A percentile compares a stretch with the other conserved stretches of the same genome.
Conservation (phyloP, 2,888 invertebrate genomes). For the Ecliptopera silaceata region DNA sequence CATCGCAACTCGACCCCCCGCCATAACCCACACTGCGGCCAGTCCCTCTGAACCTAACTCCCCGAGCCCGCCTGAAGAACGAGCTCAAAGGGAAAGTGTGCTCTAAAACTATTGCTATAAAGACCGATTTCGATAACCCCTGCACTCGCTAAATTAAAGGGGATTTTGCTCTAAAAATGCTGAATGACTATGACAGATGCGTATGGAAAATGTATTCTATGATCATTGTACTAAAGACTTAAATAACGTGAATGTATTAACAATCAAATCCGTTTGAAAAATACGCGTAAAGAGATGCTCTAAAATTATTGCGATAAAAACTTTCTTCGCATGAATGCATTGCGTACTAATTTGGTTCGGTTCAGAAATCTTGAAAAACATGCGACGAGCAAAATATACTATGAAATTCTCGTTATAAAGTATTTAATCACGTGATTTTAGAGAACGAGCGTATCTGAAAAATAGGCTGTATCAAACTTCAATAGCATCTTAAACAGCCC, state of each 20-base stretch:
- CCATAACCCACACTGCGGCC: conserved; percentile 90
- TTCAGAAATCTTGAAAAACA: neutral
- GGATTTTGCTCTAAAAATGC: too few relatives aligned
- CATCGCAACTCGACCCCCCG: conserved; percentile 79
- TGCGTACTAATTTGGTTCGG: neutral
- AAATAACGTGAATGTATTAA: too few relatives aligned
- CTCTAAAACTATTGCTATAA: conserved; percentile 70
- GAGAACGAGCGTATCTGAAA: too few relatives aligned
- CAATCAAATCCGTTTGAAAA: too few relatives aligned
- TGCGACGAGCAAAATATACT: neutral
- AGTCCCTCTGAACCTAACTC: conserved; percentile 83
- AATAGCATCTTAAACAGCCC: neutral
- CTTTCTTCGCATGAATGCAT: neutral
- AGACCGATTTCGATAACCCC: too few relatives aligned
- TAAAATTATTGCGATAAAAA: conserved; percentile 56
- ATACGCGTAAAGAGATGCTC: conserved; percentile 87
- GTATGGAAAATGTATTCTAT: conserved; percentile 89
- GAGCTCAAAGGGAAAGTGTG: conserved; percentile 88
- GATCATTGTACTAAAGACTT: neutral
- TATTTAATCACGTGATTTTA: neutral
- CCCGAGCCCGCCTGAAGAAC: conserved; percentile 48
- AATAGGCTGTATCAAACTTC: neutral
- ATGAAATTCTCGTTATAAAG: neutral
- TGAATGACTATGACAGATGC: too few relatives aligned
- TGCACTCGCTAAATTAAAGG: too few relatives aligned